Percentiles rank a stretch among this genome's conserved stretches.
Evolutionary conservation across 1,140 invertebrate species (phyloP).

Genomic region (Eumaeus atala): DNA sequence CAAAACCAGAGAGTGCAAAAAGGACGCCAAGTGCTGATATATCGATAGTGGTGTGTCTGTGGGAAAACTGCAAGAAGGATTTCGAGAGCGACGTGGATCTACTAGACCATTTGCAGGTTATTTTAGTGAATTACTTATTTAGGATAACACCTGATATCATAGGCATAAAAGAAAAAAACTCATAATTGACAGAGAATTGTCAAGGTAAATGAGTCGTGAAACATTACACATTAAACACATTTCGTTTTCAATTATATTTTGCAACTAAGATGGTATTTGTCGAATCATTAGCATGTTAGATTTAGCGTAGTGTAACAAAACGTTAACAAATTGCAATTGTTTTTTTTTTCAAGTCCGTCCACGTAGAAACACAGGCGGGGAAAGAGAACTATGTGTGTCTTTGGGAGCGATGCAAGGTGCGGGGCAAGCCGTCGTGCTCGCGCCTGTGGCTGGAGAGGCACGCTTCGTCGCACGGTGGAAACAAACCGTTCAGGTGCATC

Average conservation of each 20-base stretch:
- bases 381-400: conserved; percentile 90
- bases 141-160: no score
- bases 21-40: conserved; percentile 52
- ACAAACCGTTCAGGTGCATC: conserved; percentile 96
- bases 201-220: no score
- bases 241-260: no score
- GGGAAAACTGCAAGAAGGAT: conserved; percentile 87
- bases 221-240: no score
- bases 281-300: no score
- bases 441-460: conserved; percentile 94
- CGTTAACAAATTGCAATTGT: background rate
- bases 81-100: conserved; percentile 86
- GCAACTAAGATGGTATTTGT: no score
- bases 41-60: conserved; percentile 79
- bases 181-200: no score
- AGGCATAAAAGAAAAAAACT: no score
- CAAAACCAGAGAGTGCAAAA: conserved; percentile 41
- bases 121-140: no score
- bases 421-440: conserved; percentile 91
- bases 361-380: conserved; percentile 89
- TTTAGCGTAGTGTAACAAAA: no score
- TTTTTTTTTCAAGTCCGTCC: conserved; percentile 77
- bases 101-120: conserved; percentile 91
- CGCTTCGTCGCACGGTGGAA: conserved; percentile 92
- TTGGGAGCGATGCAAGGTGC: conserved; percentile 96